Base-by-base conservation (phyloP, 2,888 invertebrate species). In the Phaonia tiefii region DNA sequence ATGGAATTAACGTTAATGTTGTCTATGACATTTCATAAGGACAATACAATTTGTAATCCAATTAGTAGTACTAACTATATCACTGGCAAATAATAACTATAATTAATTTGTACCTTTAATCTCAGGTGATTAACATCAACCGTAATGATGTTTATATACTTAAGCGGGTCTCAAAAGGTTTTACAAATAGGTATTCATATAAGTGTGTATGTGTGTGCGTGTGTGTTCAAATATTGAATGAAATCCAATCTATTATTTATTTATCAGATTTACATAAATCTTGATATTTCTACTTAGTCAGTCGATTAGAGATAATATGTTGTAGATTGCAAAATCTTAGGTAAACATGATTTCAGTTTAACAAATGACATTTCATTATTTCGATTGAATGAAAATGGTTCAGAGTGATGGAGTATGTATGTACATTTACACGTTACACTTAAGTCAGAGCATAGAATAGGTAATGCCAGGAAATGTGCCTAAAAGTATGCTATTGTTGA, bases 241-340 rank as follows among this genome's bases (percentile, higher is more conserved):
- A 58, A 60, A 15, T 17, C 17, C 15, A 60, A 58, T 60, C 60
- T 37, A 60, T 60, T 60, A 60, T 60, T 39, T 60, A 10, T 4
- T n/a, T 8, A 10, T 17, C 37, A 60, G 10, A 60, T 60, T 60
- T 60, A 60, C 60, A 60, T 60, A 60, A 60, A 60, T 60, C 60
- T 60, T 39, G 37, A 60, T 60, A n/a, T n/a, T n/a, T n/a, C n/a
- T n/a, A n/a, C n/a, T 60, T 60, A 15, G 39, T 37, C 39, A 20
- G 13, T 37, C 60, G 39, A 60, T 60, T 39, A 60, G 37, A 37
- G 60, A 60, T 60, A 60, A 60, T 60, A 11, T 17, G 60, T 37
- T 60, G 60, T 17, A 60, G 60, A 60, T 60, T 37, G 37, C 37
- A 60, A 60, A 15, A 39, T 37, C 17, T 20, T 20, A 39, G 17